Percentiles rank a stretch among this genome's conserved stretches.
Evolutionary conservation across 2,113 vertebrate genomes (phyloP).

Genomic region (Sciurus niger): DNA sequence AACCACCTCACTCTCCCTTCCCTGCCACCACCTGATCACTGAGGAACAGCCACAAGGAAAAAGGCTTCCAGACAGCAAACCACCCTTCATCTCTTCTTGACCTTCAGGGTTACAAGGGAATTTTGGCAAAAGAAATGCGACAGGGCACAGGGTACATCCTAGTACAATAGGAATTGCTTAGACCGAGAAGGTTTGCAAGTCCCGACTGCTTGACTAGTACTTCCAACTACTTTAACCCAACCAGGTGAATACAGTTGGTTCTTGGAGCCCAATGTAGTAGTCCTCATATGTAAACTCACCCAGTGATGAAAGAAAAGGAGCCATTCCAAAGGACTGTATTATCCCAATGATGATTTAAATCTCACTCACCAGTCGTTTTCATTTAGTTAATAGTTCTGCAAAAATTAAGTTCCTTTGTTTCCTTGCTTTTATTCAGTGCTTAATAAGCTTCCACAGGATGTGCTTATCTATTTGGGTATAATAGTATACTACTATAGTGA

Average conservation of each 20-base stretch:
- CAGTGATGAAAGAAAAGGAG: neutral
- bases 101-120: constrained; percentile 10
- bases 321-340: constrained; percentile 3
- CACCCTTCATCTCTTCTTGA: constrained; percentile 9
- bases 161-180: neutral
- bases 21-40: constrained; percentile 33
- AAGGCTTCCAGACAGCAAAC: constrained; percentile 16
- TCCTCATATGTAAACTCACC: neutral
- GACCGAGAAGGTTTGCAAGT: neutral
- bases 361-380: neutral
- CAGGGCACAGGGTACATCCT: neutral
- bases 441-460: neutral
- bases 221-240: constrained; percentile 22
- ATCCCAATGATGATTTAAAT: neutral
- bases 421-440: constrained; percentile 25
- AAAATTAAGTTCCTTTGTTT: constrained; percentile 34
- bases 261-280: neutral
- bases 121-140: neutral
- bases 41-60: constrained; percentile 45
- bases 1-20: constrained; percentile 74
- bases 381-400: constrained; percentile 56
- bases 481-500: neutral
- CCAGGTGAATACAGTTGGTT: neutral
- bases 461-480: constrained; percentile 28
- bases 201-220: neutral